These are phyloP conservation scores for Halyomorpha halys DNA, from an alignment of 1,140 invertebrate genomes.

Conservation along the genomic window DNA sequence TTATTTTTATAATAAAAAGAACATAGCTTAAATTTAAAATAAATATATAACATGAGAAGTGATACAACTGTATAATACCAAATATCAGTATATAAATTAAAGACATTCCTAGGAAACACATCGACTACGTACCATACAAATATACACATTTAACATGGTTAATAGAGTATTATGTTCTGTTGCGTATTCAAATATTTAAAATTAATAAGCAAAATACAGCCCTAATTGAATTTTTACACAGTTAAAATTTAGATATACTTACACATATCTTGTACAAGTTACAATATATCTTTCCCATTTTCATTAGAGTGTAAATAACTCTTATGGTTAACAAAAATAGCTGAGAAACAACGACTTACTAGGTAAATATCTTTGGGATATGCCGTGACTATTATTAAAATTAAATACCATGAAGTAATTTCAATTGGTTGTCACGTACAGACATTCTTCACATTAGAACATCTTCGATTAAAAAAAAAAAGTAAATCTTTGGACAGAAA, in stretches of 20 bases:
- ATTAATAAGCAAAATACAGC: conserved; percentile 15
- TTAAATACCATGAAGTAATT: conserved; percentile 9
- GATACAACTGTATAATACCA: conserved; percentile 2
- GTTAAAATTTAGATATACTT: conserved; percentile 1
- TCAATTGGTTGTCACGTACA: not conserved
- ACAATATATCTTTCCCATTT: not conserved
- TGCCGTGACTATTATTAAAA: conserved; percentile 7
- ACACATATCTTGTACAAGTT: conserved; percentile 2
- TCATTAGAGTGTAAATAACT: not conserved
- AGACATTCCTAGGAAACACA: conserved; percentile 17
- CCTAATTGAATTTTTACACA: not conserved
- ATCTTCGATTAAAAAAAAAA: not conserved
- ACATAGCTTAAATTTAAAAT: conserved; percentile 9
- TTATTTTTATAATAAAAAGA: too few species aligned
- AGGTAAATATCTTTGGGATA: conserved; percentile 14
- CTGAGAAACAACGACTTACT: not conserved
- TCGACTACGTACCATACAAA: conserved; percentile 5
- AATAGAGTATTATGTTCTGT: conserved; percentile 15
- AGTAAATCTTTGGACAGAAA: not conserved
- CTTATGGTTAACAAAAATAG: not conserved
- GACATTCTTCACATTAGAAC: not conserved
- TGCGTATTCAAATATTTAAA: conserved; percentile 13
- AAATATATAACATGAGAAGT: conserved; percentile 6
- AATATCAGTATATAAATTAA: conserved; percentile 1
- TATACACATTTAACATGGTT: conserved; percentile 17